Evolutionary conservation across 2,113 vertebrate genomes (phyloP).

Genomic region (Gavialis gangeticus): DNA sequence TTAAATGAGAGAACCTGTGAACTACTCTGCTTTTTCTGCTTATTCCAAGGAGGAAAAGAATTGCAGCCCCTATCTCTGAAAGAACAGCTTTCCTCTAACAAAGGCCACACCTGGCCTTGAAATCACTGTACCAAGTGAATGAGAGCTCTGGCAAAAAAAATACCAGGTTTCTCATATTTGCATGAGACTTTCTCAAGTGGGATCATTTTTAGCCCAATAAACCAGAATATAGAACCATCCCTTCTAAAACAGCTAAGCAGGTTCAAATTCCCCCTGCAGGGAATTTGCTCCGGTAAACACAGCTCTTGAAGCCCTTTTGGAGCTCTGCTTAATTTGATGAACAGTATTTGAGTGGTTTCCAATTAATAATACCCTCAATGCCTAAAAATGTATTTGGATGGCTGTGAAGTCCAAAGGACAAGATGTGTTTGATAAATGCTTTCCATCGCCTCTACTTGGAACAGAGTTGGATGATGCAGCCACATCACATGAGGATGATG

Average conservation of each 20-base stretch:
- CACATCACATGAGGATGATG: background rate
- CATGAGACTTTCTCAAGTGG: background rate
- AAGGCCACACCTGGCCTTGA: conserved; percentile 20
- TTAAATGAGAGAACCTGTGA: background rate
- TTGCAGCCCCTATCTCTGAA: background rate
- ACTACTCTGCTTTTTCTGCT: background rate
- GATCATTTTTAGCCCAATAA: background rate
- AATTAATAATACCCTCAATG: background rate
- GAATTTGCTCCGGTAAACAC: background rate
- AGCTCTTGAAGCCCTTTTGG: background rate
- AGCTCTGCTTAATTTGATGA: conserved; percentile 1
- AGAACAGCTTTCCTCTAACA: background rate
- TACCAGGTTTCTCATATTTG: background rate
- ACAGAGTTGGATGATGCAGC: conserved; percentile 5
- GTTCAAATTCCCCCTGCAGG: background rate
- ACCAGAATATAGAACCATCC: background rate
- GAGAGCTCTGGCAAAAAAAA: background rate
- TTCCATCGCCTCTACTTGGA: background rate
- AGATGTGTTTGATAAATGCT: conserved; percentile 51
- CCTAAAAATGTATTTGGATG: conserved; percentile 15
- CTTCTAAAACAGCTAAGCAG: background rate
- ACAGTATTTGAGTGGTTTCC: background rate
- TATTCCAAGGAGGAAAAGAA: background rate
- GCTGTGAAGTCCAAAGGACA: conserved; percentile 15
- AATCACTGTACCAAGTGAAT: background rate